Conservation (phyloP, 2,113 vertebrate genomes). For the Otocyon megalotis region DNA sequence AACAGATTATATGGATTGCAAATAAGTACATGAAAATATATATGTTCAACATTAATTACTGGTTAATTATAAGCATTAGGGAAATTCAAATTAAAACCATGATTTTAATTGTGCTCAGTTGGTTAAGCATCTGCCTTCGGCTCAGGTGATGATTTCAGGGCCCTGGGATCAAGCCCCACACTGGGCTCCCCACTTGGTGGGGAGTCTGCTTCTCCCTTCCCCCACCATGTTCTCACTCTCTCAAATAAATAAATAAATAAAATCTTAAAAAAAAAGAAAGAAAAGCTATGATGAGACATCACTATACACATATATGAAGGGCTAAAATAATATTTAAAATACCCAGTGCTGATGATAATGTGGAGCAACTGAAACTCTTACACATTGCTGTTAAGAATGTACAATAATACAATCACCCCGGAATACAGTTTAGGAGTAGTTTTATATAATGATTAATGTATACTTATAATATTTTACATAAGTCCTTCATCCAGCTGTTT, state of each 20-base stretch:
- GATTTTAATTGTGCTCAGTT: neutral
- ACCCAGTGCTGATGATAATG: neutral
- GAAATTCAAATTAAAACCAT: constrained; percentile 36
- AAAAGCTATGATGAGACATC: neutral
- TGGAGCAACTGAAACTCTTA: neutral
- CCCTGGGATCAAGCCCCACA: neutral
- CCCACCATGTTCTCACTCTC: neutral
- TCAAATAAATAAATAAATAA: neutral
- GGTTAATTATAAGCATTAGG: neutral
- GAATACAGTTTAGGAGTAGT: neutral
- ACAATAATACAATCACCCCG: neutral
- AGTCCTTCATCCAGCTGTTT: neutral
- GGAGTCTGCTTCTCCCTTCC: neutral
- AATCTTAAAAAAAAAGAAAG: neutral
- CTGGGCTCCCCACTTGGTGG: neutral
- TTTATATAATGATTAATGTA: neutral
- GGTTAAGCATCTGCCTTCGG: neutral
- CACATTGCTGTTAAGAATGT: neutral
- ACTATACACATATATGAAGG: neutral
- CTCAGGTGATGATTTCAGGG: neutral
- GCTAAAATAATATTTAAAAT: neutral
- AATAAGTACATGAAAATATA: neutral
- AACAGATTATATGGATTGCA: neutral
- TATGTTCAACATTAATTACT: neutral
- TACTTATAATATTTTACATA: neutral